Evolutionary conservation across 2,888 invertebrate species (phyloP), one percentile per base, ranked within the genome.

Genomic region (Aphrophora alni): DNA sequence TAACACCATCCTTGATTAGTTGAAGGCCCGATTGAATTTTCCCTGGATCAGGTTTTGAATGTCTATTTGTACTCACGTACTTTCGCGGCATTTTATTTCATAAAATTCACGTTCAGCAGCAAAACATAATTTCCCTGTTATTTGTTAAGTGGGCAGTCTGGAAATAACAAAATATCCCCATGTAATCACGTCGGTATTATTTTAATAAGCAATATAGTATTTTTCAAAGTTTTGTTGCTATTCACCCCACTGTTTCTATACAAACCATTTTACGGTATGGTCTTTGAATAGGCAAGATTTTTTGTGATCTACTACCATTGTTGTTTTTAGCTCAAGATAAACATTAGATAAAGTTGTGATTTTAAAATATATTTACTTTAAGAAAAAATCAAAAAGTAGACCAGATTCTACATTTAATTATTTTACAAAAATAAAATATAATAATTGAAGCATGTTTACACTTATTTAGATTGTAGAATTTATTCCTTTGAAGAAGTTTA

Each of bases 151-250:
- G 33, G 33, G 74, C 74, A 74, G 74, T 33, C 38, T 74, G 38
- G 10, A 74, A 74, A 74, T 74, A 74, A 74, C 74, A 74, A 74
- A 74, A 74, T 74, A 74, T 74, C 74, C 74, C 74, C 8, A 38
- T 33, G 25, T 38, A n/a, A n/a, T 74, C 38, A 38, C 25, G 25
- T 38, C 28, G 33, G 38, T 27, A 21, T 2, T 10, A 74, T 17
- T 74, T 24, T n/a, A n/a, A 74, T 38, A 74, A 38, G 38, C 38
- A 74, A 38, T 74, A 28, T 12, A 74, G 44, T 27, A 44, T 33
- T 51, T 51, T 25, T 75, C 4, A 17, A 44, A 14, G 44, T 44
- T 44, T 44, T 44, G 44, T 44, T 44, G 10, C 44, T 44, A 44
- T 44, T 44, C 14, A 14, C 44, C 44, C 44, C 44, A 44, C 44